Conservation (phyloP, 1,140 invertebrate genomes). For the Augochlora pura region DNA sequence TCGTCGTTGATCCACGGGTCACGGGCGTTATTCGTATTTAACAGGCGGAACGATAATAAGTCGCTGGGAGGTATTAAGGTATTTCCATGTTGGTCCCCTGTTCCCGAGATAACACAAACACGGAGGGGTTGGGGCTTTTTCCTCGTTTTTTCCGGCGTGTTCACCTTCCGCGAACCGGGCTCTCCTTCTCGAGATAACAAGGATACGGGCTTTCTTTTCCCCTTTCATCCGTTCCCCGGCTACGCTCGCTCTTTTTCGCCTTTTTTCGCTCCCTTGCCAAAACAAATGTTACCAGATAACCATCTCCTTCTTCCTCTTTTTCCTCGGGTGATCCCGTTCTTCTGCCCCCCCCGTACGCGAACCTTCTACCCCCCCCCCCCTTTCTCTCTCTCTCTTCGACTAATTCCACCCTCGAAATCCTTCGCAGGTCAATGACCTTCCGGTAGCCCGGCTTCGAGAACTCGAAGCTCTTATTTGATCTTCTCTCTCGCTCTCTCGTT, state of each 20-base stretch:
- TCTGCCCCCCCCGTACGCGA: background rate
- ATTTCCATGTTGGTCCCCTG: conserved; percentile 50
- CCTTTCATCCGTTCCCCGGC: background rate
- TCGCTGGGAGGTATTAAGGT: conserved; percentile 45
- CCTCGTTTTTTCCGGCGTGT: no score
- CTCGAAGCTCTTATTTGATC: conserved; percentile 38
- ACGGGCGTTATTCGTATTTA: conserved; percentile 28
- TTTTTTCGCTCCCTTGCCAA: conserved; percentile 11
- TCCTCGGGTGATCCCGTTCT: no score
- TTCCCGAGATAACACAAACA: conserved; percentile 54
- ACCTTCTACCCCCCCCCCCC: background rate
- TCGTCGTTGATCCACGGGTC: conserved; percentile 12
- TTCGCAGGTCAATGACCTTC: conserved; percentile 35
- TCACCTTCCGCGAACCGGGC: no score
- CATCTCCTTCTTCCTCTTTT: conserved; percentile 8
- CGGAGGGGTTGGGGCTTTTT: background rate
- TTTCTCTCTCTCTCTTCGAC: background rate
- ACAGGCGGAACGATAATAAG: conserved; percentile 46
- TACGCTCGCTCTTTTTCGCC: background rate
- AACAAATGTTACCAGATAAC: conserved; percentile 49
- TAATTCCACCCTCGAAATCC: conserved; percentile 40
- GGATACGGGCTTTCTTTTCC: conserved; percentile 51
- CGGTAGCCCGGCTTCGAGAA: background rate
- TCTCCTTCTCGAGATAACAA: conserved; percentile 54
- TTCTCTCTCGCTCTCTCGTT: background rate